Conservation (phyloP, 2,797 vertebrate species). For the Molothrus ater region DNA sequence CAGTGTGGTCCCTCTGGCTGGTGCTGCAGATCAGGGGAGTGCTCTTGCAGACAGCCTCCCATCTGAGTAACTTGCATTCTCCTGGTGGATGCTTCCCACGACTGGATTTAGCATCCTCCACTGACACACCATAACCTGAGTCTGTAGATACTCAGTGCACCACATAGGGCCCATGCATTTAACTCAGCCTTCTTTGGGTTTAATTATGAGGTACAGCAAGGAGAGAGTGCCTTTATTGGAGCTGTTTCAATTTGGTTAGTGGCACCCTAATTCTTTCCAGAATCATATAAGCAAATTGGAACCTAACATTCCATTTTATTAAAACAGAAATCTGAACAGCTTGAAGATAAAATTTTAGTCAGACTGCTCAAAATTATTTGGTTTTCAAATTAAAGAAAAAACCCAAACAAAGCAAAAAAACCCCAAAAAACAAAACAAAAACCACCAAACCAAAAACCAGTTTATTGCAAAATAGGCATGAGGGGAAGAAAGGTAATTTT, state of each 20-base stretch:
- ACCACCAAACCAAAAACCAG: background rate
- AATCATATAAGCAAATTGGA: background rate
- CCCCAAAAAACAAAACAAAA: background rate
- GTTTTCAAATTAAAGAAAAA: background rate
- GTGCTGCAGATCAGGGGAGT: background rate
- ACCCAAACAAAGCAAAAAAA: background rate
- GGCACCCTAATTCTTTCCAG: background rate
- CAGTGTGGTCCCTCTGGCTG: background rate
- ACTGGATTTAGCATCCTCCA: background rate
- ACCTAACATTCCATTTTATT: background rate
- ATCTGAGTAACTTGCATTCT: background rate
- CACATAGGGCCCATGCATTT: background rate
- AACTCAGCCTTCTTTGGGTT: background rate
- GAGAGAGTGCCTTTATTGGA: background rate
- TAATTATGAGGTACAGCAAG: background rate
- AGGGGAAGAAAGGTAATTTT: background rate
- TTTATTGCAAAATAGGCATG: background rate
- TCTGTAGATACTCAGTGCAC: background rate
- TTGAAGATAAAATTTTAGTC: background rate
- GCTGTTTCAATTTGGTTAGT: background rate
- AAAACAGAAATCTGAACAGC: constrained; percentile 9
- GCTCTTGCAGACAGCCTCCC: background rate
- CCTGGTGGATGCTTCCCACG: background rate
- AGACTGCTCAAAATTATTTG: background rate
- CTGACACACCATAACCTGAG: background rate